These are phyloP conservation scores for Cotesia typhae DNA, from an alignment of 1,140 invertebrate genomes.

Conservation along the genomic window DNA sequence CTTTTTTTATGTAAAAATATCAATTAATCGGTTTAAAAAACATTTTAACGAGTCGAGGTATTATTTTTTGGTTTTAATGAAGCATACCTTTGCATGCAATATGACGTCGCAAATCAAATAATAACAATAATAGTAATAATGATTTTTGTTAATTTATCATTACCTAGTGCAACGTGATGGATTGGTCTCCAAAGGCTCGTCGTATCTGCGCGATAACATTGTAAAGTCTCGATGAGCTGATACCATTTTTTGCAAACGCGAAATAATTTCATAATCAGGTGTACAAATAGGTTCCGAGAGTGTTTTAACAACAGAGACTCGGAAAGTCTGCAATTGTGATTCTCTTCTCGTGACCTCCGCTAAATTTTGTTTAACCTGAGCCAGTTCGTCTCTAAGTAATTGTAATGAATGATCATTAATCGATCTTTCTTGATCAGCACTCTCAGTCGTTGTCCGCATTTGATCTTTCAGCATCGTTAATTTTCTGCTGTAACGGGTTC, in stretches of 20 bases:
- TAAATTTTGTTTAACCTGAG: constrained; percentile 75
- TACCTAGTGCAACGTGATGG: constrained; percentile 60
- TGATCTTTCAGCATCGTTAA: constrained; percentile 77
- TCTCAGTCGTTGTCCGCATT: constrained; percentile 71
- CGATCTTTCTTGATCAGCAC: constrained; percentile 74
- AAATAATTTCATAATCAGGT: constrained; percentile 80
- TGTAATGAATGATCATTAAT: constrained; percentile 75
- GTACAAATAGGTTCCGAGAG: constrained; percentile 74
- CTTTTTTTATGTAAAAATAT: too few relatives aligned
- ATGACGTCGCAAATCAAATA: constrained; percentile 3
- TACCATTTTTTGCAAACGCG: constrained; percentile 77
- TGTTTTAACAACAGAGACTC: constrained; percentile 73
- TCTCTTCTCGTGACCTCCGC: constrained; percentile 77
- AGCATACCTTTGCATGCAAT: too few relatives aligned
- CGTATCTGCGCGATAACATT: constrained; percentile 75
- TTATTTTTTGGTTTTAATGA: too few relatives aligned
- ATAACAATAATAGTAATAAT: background rate
- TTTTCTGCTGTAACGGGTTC: constrained; percentile 76
- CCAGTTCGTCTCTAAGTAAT: constrained; percentile 75
- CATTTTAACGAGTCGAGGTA: too few relatives aligned
- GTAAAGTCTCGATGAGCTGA: constrained; percentile 82
- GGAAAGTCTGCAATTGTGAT: constrained; percentile 75
- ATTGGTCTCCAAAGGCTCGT: constrained; percentile 68
- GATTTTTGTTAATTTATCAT: constrained; percentile 7
- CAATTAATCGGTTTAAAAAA: too few relatives aligned